Base-by-base conservation (phyloP, 2,888 invertebrate genomes). In the Keiferia lycopersicella region DNA sequence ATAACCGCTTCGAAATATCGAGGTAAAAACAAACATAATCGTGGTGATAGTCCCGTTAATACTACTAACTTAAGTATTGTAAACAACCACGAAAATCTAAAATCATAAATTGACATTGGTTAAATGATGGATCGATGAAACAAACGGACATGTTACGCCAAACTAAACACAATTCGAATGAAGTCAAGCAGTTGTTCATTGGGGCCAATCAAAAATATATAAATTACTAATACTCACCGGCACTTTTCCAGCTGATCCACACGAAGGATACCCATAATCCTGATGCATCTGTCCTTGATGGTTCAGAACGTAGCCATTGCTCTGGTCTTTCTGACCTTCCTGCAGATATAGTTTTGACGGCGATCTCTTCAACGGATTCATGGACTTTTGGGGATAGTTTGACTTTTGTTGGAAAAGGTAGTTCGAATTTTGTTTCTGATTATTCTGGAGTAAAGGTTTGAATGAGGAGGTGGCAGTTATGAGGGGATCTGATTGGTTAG, bases 401-500 rank as follows among this genome's bases (percentile, higher is more conserved):
- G 86, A 78, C 71, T 93, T 93, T 73, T 89, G 90, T 70, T 86
- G 89, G 68, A 89, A 91, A n/a, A 90, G 68, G 65, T 88, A 90
- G 67, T 89, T 89, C 0, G 79, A 69, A 51, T 80, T 92, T 26
- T 80, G 80, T 67, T 92, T 92, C 65, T 86, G 91, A 8, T 81
- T 66, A 65, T 85, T 88, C 64, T 92, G 84, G 56, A 93, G 82
- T 0, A 94, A 77, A 0, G 93, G 93, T 75, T 94, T 93, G 75
- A 94, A 94, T 11, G 93, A 91, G 0, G 92, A 91, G 0, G 89
- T 82, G 1, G 93, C 91, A 0, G 93, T 91, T 51, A 93, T 89
- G 14, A 93, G 78, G 0, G 93, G 92, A 20, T 92, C 91, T 10
- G 93, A 93, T 73, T 93, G 93, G 76, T 82, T 89, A 0, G 94